Evolutionary conservation across 2,888 invertebrate species (phyloP), one percentile per base, ranked within the genome.

Genomic region (Tinea semifulvella): DNA sequence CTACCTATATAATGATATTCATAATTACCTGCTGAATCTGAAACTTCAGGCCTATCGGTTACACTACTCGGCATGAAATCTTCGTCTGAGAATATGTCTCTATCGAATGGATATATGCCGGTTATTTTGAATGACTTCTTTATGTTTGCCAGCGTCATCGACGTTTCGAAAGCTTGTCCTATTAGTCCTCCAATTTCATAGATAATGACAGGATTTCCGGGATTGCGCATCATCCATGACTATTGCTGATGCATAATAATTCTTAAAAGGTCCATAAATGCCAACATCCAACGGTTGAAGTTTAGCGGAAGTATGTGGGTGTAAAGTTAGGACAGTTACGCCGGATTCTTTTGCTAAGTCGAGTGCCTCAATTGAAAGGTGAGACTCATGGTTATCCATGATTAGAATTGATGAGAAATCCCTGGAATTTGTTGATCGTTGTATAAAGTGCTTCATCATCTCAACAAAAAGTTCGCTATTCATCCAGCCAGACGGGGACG

Each of bases 211-310:
- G 61, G 52, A 50, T 58, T 59, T 3, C 69, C 69, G 6, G 66
- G 68, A 53, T 73, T 53, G 47, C 51, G 47, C 48, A 66, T 47
- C 51, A 66, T 47, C 61, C 63, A 67, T 10, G 54, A 52, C 60
- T 18, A 59, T 53, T 20, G 60, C 58, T 19, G 54, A 51, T 47
- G 57, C 54, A 42, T 58, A 59, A 45, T 48, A 48, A 14, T 51
- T 47, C 45, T 72, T 71, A 36, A 71, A 61, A 17, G 66, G 68
- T 5, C 61, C 61, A 51, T 58, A 63, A 2, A 69, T 54, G 19
- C 61, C 57, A 7, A 64, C 57, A 51, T 73, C 65, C 10, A 71
- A 52, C 8, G 68, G 69, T 55, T 74, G 72, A 39, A 73, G 45
- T 50, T 65, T 66, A 44, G 62, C 66, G 5, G 64, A 57, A 46